Evolutionary conservation across 2,888 invertebrate genomes (phyloP), one percentile per base, ranked within the genome.

Genomic region (Drosophila paramelanica): DNA sequence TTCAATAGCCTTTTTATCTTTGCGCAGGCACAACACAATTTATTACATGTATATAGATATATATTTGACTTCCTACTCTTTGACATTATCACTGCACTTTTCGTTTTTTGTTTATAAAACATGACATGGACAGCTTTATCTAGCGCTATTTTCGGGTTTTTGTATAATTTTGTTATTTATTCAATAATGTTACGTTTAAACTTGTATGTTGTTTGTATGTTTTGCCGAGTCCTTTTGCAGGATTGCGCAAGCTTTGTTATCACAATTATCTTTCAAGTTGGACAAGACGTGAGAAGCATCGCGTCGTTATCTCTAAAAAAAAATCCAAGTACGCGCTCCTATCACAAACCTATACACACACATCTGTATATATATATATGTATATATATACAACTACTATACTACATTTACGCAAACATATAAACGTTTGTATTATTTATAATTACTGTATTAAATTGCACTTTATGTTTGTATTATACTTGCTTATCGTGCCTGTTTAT

Each of bases 381-480:
- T 41, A 36, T 56, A 43, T 62, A 39, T 52, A 38, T 45, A 13
- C 20, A 52, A 53, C 42, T 38, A 51, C 38, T 51, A 23, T 51
- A 45, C 25, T 45, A 45, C 5, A 43, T 7, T 43, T 8, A 52
- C 20, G 17, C 17, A 52, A 13, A 20, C 17, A 20, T 49, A 41
- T 8, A 0, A 10, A 11, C 23, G 20, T 27, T 31, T 42, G 31
- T 72, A 59, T 59, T 69, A 27, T 53, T 65, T 61, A 27, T 51
- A 45, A 64, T 59, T 61, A 73, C 68, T 50, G 52, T 71, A 65
- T 64, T 66, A 43, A 75, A 75, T 77, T 84, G 87, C 87, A 83
- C 53, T 81, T 79, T 67, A 71, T 83, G 71, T 67, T 66, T 70
- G 49, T 57, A 64, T 81, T 67, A 65, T 66, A 62, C 53, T 14